Evolutionary conservation across 2,888 invertebrate species (phyloP).

Genomic region (Nasonia oneida): DNA sequence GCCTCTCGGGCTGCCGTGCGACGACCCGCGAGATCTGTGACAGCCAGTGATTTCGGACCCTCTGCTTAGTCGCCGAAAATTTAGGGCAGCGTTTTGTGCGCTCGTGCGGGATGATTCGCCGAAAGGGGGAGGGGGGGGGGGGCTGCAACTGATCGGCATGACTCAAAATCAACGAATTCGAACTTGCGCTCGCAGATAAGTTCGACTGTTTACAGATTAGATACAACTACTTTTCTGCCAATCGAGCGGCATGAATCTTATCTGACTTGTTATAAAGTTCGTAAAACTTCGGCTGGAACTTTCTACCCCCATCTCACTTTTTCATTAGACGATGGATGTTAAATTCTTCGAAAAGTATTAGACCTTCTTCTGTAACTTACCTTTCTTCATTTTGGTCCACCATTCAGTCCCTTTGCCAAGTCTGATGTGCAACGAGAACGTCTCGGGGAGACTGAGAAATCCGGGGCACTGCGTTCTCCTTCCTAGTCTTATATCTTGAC

Average conservation of each 20-base stretch:
- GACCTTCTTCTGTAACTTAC: neutral
- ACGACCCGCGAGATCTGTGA: constrained; percentile 23
- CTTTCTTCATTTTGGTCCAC: constrained; percentile 8
- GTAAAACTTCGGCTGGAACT: too few relatives aligned
- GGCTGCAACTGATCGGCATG: neutral
- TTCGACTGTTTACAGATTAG: neutral
- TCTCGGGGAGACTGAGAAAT: neutral
- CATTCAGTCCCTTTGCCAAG: neutral
- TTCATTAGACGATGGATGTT: neutral
- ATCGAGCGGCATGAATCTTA: neutral
- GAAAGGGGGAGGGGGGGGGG: neutral
- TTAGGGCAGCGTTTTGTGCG: neutral
- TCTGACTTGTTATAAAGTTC: too few relatives aligned
- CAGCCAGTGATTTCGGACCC: constrained; percentile 3
- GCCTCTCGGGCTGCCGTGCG: neutral
- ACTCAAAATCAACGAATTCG: neutral
- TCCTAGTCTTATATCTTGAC: constrained; percentile 19
- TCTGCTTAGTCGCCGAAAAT: constrained; percentile 14
- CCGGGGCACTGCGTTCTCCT: neutral
- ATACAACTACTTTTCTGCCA: neutral
- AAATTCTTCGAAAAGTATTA: neutral
- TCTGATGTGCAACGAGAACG: neutral
- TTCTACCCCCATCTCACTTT: too few relatives aligned
- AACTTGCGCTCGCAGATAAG: neutral
- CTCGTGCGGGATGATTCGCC: neutral